These are phyloP conservation scores for Sebastes fasciatus DNA, from an alignment of 2,113 vertebrate genomes.

Conservation along the genomic window DNA sequence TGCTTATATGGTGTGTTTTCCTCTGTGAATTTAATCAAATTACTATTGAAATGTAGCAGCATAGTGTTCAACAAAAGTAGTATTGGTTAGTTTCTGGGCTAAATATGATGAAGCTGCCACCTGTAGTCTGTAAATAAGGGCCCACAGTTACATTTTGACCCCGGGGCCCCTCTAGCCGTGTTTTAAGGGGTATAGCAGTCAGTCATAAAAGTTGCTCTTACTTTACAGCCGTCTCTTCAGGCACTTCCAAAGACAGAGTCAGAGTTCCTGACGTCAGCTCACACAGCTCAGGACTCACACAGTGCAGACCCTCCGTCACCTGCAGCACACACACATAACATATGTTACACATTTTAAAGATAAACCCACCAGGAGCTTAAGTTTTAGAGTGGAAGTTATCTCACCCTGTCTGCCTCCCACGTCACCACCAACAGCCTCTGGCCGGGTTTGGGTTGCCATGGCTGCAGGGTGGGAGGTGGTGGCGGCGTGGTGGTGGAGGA, in stretches of 20 bases:
- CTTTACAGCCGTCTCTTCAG: constrained; percentile 95
- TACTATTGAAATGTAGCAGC: not conserved
- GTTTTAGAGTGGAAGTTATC: constrained; percentile 32
- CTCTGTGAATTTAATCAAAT: not conserved
- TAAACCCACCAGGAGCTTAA: not conserved
- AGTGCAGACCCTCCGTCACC: constrained; percentile 90
- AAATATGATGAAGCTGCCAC: no score
- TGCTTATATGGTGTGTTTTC: not conserved
- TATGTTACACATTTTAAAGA: not conserved
- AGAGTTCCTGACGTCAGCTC: constrained; percentile 90
- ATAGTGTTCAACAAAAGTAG: not conserved
- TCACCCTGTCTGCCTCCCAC: constrained; percentile 95
- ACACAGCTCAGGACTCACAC: constrained; percentile 91
- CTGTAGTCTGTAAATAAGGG: no score
- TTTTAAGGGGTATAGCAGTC: not conserved
- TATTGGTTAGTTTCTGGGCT: not conserved
- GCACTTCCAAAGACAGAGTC: constrained; percentile 90
- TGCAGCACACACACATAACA: constrained; percentile 68
- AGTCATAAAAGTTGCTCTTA: constrained; percentile 80
- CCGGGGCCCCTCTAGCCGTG: not conserved
- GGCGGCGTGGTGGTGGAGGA: constrained; percentile 81
- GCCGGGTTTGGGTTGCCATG: constrained; percentile 91
- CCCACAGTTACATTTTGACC: not conserved
- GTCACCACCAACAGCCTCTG: constrained; percentile 91
- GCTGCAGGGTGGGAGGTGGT: constrained; percentile 83